Evolutionary conservation across 1,140 invertebrate species (phyloP).

Genomic region (Sitophilus oryzae): DNA sequence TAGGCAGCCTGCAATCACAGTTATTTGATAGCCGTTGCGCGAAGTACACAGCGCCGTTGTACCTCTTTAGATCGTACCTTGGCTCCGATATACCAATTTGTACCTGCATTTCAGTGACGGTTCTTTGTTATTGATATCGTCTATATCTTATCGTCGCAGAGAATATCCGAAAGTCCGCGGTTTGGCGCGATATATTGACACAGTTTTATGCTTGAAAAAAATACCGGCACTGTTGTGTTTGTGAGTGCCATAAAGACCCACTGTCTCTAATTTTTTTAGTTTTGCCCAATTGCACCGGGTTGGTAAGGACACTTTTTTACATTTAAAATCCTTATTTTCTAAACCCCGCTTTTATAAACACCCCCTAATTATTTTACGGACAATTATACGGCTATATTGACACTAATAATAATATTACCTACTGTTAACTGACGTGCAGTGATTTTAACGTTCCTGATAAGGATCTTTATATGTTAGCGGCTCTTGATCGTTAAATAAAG

Average conservation of each 20-base stretch:
- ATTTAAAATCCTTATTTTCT: too few species aligned
- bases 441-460: too few species aligned
- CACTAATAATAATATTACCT: too few species aligned
- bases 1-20: constrained; percentile 24
- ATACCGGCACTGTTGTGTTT: not conserved
- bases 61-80: constrained; percentile 14
- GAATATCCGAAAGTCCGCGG: not conserved
- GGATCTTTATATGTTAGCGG: too few species aligned
- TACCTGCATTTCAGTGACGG: constrained; percentile 15
- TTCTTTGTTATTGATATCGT: constrained; percentile 17
- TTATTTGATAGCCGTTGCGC: constrained; percentile 24
- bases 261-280: not conserved
- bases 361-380: too few species aligned
- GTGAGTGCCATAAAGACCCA: not conserved
- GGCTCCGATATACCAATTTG: constrained; percentile 13
- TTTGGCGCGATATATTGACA: constrained; percentile 6
- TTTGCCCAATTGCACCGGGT: not conserved
- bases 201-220: not conserved
- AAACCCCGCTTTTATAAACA: too few species aligned
- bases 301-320: not conserved
- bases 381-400: too few species aligned
- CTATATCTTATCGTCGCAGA: constrained; percentile 5
- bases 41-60: constrained; percentile 13
- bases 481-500: too few species aligned
- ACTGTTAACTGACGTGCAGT: too few species aligned